phyloP scores from a whole-genome alignment of 2,888 invertebrate species.

The Parnassius glacialis region DNA sequence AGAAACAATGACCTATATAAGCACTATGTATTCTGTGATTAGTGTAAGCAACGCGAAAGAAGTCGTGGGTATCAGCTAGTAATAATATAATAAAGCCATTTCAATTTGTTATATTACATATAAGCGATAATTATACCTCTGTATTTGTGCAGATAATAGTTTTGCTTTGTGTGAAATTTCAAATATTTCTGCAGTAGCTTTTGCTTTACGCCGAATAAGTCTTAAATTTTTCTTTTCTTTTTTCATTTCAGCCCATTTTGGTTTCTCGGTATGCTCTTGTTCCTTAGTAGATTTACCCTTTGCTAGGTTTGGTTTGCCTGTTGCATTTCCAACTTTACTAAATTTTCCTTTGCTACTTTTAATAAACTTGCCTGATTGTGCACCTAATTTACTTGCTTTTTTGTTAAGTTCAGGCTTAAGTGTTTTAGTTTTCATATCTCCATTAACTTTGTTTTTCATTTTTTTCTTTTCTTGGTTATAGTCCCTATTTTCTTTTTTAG shows the following conservation, averaged over 20 bases:
- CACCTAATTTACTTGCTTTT: slow-evolving; percentile 27
- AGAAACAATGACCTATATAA: no score
- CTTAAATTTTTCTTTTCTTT: slow-evolving; percentile 87
- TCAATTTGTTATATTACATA: not conserved
- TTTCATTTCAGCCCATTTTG: slow-evolving; percentile 88
- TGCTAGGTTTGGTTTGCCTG: slow-evolving; percentile 38
- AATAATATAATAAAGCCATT: no score
- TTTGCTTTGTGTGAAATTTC: slow-evolving; percentile 73
- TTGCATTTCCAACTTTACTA: slow-evolving; percentile 28
- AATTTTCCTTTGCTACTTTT: slow-evolving; percentile 28
- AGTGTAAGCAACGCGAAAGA: no score
- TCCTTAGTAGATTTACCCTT: slow-evolving; percentile 47
- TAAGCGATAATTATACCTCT: slow-evolving; percentile 47
- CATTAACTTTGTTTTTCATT: slow-evolving; percentile 27
- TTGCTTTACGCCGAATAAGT: slow-evolving; percentile 83
- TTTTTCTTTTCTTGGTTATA: slow-evolving; percentile 24
- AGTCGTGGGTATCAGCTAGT: no score
- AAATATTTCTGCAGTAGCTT: slow-evolving; percentile 69
- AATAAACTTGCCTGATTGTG: slow-evolving; percentile 31
- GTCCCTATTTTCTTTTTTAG: slow-evolving; percentile 25
- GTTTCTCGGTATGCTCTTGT: slow-evolving; percentile 59
- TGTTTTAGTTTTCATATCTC: slow-evolving; percentile 27
- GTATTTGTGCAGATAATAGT: slow-evolving; percentile 67
- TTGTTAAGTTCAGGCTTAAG: slow-evolving; percentile 29
- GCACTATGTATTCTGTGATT: no score